Conservation (phyloP, 1,140 invertebrate species). For the Pseudomyrmex sp. region DNA sequence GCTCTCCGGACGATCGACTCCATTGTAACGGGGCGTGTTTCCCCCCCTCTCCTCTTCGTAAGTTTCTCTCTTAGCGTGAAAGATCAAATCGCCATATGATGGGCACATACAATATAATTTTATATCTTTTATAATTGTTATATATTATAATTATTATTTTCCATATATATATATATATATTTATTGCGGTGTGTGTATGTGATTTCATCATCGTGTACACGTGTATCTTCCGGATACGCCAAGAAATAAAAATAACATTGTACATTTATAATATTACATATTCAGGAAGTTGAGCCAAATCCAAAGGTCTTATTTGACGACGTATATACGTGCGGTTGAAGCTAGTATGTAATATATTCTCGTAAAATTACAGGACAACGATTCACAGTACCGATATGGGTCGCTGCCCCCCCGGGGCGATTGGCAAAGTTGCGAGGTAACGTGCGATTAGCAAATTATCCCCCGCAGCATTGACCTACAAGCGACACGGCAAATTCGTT, state of each 20-base stretch:
- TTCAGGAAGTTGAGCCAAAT: neutral
- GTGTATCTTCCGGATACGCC: neutral
- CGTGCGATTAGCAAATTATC: slow-evolving; percentile 58
- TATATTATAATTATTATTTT: too few species aligned
- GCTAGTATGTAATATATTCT: neutral
- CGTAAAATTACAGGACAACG: neutral
- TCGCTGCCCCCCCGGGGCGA: neutral
- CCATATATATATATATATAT: too few species aligned
- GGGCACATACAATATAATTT: too few species aligned
- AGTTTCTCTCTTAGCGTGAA: slow-evolving; percentile 11
- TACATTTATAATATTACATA: neutral
- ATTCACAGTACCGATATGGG: slow-evolving; percentile 3
- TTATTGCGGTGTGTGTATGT: too few species aligned
- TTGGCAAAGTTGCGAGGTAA: slow-evolving; percentile 19
- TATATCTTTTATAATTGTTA: too few species aligned
- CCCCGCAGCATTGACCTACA: slow-evolving; percentile 50
- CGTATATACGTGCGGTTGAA: neutral
- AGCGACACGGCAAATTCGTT: slow-evolving; percentile 15
- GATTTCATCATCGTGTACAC: neutral
- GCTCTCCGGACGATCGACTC: slow-evolving; percentile 50
- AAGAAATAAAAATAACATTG: neutral
- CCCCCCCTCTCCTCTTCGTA: too few species aligned
- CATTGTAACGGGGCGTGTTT: slow-evolving; percentile 42
- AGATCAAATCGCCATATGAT: neutral
- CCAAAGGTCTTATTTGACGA: neutral